Evolutionary conservation across 2,113 vertebrate species (phyloP).

Genomic region (Scolopax mira): DNA sequence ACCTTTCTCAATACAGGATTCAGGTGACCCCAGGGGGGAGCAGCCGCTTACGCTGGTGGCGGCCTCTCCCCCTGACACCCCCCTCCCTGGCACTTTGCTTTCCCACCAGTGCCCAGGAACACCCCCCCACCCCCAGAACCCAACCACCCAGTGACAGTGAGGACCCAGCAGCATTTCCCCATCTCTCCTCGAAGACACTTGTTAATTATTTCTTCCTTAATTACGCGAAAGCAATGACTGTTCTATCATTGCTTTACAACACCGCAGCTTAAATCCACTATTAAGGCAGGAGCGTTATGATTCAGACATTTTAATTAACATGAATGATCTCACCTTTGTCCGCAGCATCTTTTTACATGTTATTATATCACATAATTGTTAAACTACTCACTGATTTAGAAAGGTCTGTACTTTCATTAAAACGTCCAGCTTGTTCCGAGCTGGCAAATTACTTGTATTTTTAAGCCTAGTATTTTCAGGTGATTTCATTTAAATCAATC

Average conservation of each 20-base stretch:
- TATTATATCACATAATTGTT: slow-evolving; percentile 43
- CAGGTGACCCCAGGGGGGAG: accelerated
- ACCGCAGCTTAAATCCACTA: not conserved
- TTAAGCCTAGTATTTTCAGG: not conserved
- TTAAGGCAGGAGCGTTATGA: not conserved
- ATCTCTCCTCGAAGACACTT: not conserved
- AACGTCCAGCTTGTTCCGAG: not conserved
- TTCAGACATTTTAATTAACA: slow-evolving; percentile 57
- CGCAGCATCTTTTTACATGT: slow-evolving; percentile 13
- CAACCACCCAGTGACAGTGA: accelerated
- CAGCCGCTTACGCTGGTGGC: accelerated
- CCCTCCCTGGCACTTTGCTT: not conserved
- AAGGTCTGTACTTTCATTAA: slow-evolving; percentile 2
- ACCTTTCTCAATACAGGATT: accelerated
- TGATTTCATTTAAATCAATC: slow-evolving; percentile 24
- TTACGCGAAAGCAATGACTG: not conserved
- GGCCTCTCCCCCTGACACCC: not conserved
- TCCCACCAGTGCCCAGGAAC: not conserved
- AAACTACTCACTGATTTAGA: slow-evolving; percentile 34
- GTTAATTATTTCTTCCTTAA: not conserved
- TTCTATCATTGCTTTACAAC: not conserved
- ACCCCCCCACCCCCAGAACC: accelerated
- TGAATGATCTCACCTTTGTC: slow-evolving; percentile 57
- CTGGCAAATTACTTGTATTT: not conserved
- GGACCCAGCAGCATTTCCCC: not conserved